phyloP scores from a whole-genome alignment of 2,888 invertebrate species.

The Gymnocheta viridis region DNA sequence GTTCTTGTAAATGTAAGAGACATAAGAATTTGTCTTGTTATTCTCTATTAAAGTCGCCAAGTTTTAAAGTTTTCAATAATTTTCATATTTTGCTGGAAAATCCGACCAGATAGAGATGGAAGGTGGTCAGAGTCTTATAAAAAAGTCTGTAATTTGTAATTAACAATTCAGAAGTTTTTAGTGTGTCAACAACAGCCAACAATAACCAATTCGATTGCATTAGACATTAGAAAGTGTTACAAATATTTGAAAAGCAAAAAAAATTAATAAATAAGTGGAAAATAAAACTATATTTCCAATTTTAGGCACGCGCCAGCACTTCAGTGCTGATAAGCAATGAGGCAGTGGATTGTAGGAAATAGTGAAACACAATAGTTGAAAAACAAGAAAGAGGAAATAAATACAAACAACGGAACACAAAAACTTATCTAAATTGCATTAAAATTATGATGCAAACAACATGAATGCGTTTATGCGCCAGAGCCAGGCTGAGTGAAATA shows the following conservation, averaged over 20 bases:
- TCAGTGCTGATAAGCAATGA: slow-evolving; percentile 1
- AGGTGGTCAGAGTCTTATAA: not conserved
- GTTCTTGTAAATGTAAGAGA: too few relatives aligned
- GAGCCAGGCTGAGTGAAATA: not conserved
- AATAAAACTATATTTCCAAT: slow-evolving; percentile 46
- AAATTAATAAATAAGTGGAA: not conserved
- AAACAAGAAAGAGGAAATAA: not conserved
- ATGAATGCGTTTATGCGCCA: not conserved
- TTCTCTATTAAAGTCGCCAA: too few relatives aligned
- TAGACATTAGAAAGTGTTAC: slow-evolving; percentile 26
- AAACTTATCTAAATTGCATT: slow-evolving; percentile 28
- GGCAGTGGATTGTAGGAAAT: not conserved
- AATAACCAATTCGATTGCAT: slow-evolving; percentile 31
- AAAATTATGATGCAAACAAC: slow-evolving; percentile 19
- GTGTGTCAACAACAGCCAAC: slow-evolving; percentile 13
- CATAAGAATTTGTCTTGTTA: too few relatives aligned
- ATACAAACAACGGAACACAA: not conserved
- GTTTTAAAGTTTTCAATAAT: too few relatives aligned
- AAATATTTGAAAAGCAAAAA: slow-evolving; percentile 1
- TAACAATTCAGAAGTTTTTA: not conserved
- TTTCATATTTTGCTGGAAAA: too few relatives aligned
- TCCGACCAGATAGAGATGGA: not conserved
- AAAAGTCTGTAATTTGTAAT: not conserved
- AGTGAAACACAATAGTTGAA: not conserved
- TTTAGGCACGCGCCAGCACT: slow-evolving; percentile 51